Evolutionary conservation across 2,888 invertebrate species (phyloP).

Genomic region (Shargacucullia verbasci): DNA sequence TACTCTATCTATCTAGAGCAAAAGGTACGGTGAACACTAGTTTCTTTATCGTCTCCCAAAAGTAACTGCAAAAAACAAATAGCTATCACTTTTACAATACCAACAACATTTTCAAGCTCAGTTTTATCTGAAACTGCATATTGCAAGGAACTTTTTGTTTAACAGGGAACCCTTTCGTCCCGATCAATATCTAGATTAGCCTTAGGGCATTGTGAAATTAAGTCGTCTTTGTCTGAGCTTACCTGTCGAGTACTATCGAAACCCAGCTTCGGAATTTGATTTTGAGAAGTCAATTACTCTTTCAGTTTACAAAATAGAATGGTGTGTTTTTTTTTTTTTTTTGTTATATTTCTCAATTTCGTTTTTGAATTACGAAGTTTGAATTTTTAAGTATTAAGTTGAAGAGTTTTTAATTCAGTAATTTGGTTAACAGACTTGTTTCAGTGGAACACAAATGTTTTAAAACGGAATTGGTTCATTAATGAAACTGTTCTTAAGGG

Average conservation of each 20-base stretch:
- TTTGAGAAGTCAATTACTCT: conserved; percentile 42
- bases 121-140: background rate
- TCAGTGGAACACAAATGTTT: conserved; percentile 21
- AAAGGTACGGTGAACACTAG: no score
- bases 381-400: conserved; percentile 24
- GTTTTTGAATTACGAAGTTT: conserved; percentile 21
- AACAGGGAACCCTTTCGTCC: conserved; percentile 25
- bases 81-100: no score
- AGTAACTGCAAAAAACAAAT: no score
- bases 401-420: conserved; percentile 25
- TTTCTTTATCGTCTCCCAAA: no score
- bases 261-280: conserved; percentile 35
- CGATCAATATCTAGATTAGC: conserved; percentile 56
- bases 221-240: conserved; percentile 51
- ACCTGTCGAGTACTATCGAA: conserved; percentile 45
- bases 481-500: conserved; percentile 42
- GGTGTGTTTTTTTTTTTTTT: conserved; percentile 17
- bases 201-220: conserved; percentile 53
- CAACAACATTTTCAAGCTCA: no score
- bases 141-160: no score
- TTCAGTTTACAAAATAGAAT: conserved; percentile 25
- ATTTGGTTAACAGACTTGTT: conserved; percentile 34
- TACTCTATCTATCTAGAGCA: no score
- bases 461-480: conserved; percentile 49
- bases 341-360: conserved; percentile 10